Percentiles rank a stretch among this genome's conserved stretches.
Evolutionary conservation across 92 coral and sea anemone genomes (phyloP).

Genomic region (Palythoa caribaeorum): DNA sequence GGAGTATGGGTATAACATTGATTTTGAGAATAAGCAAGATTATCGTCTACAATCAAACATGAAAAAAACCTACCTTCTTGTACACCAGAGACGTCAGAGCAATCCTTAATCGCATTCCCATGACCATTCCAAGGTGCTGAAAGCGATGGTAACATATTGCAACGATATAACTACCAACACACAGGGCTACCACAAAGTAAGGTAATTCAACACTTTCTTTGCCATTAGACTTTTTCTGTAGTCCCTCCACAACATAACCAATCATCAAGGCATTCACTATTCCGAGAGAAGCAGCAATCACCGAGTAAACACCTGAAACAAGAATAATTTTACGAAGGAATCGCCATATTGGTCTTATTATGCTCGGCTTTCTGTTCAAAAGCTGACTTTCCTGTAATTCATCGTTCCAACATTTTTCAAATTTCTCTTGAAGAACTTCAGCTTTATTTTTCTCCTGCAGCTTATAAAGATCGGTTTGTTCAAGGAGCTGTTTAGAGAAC

Average conservation of each 20-base stretch:
- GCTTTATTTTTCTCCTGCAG: constrained; percentile 26
- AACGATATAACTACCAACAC: not conserved
- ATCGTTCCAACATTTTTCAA: constrained; percentile 9
- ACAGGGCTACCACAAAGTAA: constrained; percentile 2
- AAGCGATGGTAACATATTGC: constrained; percentile 3
- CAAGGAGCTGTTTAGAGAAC: not conserved
- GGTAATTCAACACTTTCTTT: not conserved
- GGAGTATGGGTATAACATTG: too few relatives aligned
- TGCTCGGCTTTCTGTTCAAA: not conserved
- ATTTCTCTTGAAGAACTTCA: not conserved
- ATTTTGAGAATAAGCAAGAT: too few relatives aligned
- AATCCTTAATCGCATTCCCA: constrained; percentile 31
- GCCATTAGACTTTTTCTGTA: not conserved
- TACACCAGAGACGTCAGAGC: not conserved
- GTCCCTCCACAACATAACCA: constrained; percentile 16
- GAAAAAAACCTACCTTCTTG: not conserved
- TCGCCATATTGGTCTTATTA: constrained; percentile 19
- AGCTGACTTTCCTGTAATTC: constrained; percentile 12
- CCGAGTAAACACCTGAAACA: not conserved
- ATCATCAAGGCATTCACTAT: constrained; percentile 26
- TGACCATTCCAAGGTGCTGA: not conserved
- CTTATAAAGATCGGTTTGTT: constrained; percentile 1
- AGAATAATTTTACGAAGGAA: not conserved
- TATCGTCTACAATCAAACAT: too few relatives aligned
- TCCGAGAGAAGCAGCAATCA: not conserved